A percentile compares a stretch with the other conserved stretches of the same genome.
These are phyloP conservation scores for Pocillopora damicornis DNA, from an alignment of 64 coral and sea anemone genomes.

Conservation along the genomic window DNA sequence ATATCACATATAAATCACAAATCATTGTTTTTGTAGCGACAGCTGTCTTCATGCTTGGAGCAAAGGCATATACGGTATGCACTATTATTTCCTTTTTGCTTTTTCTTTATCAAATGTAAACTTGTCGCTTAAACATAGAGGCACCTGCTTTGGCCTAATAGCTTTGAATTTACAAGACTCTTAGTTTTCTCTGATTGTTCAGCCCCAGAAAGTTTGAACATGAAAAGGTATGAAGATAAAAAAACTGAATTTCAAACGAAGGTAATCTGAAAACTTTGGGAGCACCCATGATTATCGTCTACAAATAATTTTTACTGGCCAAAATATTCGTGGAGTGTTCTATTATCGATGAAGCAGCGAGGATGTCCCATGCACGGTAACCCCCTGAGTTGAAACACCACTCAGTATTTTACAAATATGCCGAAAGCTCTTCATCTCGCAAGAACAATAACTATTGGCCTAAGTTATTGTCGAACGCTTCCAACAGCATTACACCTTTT, in stretches of 20 bases:
- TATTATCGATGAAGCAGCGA: too few species aligned
- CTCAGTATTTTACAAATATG: too few species aligned
- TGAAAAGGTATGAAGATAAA: neutral
- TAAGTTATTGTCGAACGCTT: too few species aligned
- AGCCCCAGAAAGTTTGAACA: neutral
- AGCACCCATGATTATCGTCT: neutral
- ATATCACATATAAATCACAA: conserved; percentile 30
- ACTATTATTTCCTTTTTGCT: too few species aligned
- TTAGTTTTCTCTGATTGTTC: neutral
- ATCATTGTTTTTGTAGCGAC: conserved; percentile 6
- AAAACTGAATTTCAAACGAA: neutral
- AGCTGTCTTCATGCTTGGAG: neutral
- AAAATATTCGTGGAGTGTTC: too few species aligned
- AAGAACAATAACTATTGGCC: too few species aligned
- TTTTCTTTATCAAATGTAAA: conserved; percentile 1
- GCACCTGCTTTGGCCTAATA: neutral
- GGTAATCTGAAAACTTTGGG: neutral
- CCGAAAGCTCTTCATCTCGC: too few species aligned
- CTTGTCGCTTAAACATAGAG: neutral
- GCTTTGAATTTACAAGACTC: neutral
- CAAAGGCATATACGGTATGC: neutral
- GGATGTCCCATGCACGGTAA: too few species aligned
- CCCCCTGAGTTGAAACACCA: too few species aligned
- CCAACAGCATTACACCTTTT: too few species aligned
- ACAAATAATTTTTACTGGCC: neutral